Percentiles rank a stretch among this genome's conserved stretches.
Conservation (phyloP, 2,113 vertebrate genomes). For the Dicerorhinus sumatrensis region DNA sequence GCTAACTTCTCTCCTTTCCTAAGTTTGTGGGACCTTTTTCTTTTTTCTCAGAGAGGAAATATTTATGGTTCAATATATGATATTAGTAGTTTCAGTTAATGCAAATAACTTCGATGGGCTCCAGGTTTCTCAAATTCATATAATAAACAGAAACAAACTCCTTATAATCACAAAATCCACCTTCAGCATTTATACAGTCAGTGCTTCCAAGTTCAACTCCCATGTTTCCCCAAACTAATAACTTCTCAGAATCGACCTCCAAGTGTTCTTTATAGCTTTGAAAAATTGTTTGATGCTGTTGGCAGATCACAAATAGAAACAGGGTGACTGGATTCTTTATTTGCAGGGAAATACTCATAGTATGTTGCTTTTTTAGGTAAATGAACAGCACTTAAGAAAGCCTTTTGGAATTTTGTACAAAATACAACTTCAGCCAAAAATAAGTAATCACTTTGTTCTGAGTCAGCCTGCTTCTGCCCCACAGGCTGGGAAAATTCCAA, state of each 20-base stretch:
- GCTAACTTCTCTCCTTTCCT: neutral
- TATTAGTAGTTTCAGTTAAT: neutral
- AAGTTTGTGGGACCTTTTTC: neutral
- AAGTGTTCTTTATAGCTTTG: neutral
- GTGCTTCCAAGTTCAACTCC: neutral
- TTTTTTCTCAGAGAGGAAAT: neutral
- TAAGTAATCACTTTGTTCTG: neutral
- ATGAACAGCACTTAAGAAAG: neutral
- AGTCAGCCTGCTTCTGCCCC: neutral
- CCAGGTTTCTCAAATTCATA: neutral
- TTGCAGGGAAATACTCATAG: neutral
- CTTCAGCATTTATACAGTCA: neutral
- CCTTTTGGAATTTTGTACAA: neutral
- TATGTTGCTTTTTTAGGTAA: constrained; percentile 17
- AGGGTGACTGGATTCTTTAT: neutral
- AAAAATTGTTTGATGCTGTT: neutral
- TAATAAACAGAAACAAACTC: neutral
- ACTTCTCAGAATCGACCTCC: neutral
- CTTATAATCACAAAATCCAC: neutral
- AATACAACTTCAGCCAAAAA: neutral
- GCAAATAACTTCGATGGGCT: neutral
- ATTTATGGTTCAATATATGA: neutral
- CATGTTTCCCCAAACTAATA: neutral
- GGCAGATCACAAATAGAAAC: neutral
- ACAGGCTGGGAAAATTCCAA: neutral